These are phyloP conservation scores for Petrolisthes cinctipes DNA, from an alignment of 2,888 invertebrate species.

Conservation along the genomic window DNA sequence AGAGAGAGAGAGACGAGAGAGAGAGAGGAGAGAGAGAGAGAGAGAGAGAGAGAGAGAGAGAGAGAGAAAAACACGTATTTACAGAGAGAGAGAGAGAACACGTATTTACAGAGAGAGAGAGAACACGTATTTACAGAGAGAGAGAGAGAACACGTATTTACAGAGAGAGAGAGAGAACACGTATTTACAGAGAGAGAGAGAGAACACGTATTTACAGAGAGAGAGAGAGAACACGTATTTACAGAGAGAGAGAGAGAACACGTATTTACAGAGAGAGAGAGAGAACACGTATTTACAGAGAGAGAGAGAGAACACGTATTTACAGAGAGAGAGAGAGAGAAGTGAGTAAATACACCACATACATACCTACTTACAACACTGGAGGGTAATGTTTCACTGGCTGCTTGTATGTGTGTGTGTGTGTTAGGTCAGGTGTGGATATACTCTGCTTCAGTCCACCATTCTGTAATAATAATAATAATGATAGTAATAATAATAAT, in stretches of 20 bases:
- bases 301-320: background rate
- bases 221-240: background rate
- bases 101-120: background rate
- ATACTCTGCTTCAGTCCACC: too few relatives aligned
- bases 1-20: background rate
- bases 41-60: background rate
- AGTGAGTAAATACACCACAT: background rate
- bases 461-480: too few relatives aligned
- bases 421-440: too few relatives aligned
- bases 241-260: background rate
- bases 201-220: background rate
- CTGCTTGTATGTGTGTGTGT: too few relatives aligned
- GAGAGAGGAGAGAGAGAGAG: background rate
- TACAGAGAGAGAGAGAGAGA: slow-evolving; percentile 1
- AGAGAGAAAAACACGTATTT: background rate
- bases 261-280: background rate
- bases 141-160: background rate
- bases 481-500: too few relatives aligned
- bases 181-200: background rate
- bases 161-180: background rate
- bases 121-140: too few relatives aligned
- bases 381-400: too few relatives aligned
- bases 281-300: background rate
- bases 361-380: too few relatives aligned
- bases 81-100: background rate